Evolutionary conservation across 2,888 invertebrate genomes (phyloP).

Genomic region (Phorcus lineatus): DNA sequence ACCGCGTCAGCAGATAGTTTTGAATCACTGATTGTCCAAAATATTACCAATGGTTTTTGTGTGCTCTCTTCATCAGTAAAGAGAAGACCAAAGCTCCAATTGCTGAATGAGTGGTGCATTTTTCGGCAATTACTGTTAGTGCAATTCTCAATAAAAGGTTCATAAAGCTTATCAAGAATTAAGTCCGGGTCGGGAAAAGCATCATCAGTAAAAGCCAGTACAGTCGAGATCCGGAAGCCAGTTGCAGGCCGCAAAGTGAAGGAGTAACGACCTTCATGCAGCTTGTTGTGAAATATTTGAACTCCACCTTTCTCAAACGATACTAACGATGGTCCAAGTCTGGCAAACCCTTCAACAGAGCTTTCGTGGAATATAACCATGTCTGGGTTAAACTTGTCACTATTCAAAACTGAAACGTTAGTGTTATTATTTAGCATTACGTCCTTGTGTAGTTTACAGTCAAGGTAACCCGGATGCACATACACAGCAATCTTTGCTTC

Average conservation of each 20-base stretch:
- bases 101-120: background rate
- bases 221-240: slow-evolving; percentile 32
- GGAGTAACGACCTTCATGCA: slow-evolving; percentile 35
- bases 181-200: slow-evolving; percentile 12
- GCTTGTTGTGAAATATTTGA: background rate
- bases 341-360: background rate
- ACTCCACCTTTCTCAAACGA: background rate
- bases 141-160: background rate
- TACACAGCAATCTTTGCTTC: no score
- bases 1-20: slow-evolving; percentile 28
- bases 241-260: slow-evolving; percentile 26
- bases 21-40: slow-evolving; percentile 38
- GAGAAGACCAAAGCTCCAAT: background rate
- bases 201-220: slow-evolving; percentile 34
- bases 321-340: background rate
- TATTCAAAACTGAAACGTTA: background rate
- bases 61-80: background rate
- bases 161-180: background rate
- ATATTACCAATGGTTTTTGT: background rate
- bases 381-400: background rate
- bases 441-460: no score
- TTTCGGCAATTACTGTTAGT: background rate
- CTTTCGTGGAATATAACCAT: background rate
- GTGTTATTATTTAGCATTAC: no score
- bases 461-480: no score